These are phyloP conservation scores for Leptobrachium ailaonicum DNA, from an alignment of 2,113 vertebrate species.

Conservation along the genomic window DNA sequence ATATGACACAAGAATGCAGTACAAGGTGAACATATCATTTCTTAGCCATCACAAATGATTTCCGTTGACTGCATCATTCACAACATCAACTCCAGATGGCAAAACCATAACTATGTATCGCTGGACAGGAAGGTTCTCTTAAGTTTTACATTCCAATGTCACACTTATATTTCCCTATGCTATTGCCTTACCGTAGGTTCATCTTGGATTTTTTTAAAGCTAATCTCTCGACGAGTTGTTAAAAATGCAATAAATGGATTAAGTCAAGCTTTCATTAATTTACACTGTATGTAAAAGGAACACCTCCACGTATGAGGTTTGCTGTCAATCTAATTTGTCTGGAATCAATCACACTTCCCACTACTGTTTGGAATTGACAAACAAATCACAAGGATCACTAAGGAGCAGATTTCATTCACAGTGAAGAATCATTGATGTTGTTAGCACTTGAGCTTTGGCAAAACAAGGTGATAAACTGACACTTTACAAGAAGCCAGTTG, in stretches of 20 bases:
- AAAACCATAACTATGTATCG: slow-evolving; percentile 21
- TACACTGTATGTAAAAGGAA: not conserved
- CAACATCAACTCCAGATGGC: slow-evolving; percentile 45
- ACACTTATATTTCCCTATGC: slow-evolving; percentile 22
- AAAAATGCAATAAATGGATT: no score
- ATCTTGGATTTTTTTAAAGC: not conserved
- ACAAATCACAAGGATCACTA: no score
- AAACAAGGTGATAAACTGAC: not conserved
- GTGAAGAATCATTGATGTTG: not conserved
- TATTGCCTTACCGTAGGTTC: not conserved
- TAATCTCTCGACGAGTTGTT: no score
- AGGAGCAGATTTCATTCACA: not conserved
- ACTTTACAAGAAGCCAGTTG: not conserved
- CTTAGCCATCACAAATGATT: slow-evolving; percentile 44
- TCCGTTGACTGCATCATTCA: slow-evolving; percentile 30
- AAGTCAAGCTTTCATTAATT: not conserved
- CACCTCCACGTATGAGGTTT: not conserved
- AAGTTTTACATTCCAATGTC: slow-evolving; percentile 29
- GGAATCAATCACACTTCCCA: no score
- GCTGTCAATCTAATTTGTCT: no score
- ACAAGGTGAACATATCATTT: slow-evolving; percentile 36
- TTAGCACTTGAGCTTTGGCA: not conserved
- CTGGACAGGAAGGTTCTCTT: slow-evolving; percentile 27
- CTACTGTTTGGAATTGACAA: no score
- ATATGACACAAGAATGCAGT: slow-evolving; percentile 34